Base-by-base conservation (phyloP, 2,888 invertebrate genomes). In the Cephus runcator region DNA sequence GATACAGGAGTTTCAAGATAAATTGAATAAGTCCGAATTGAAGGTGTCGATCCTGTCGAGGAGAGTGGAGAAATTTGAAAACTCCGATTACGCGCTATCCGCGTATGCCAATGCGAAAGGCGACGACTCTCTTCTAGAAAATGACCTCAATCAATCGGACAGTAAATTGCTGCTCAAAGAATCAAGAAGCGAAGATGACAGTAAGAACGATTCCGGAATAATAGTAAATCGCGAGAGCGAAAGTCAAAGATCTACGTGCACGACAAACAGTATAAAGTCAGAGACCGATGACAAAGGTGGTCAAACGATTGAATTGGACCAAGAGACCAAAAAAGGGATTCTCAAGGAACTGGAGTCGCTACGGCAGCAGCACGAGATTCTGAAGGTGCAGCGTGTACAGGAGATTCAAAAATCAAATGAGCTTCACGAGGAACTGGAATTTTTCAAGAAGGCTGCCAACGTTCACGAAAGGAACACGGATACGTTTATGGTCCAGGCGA, bases 181-280 rank as follows among this genome's bases (percentile, higher is more conserved):
- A 2, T 23, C 56, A 6, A 9, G 23, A n/a, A 84, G 83, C 75
- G 84, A 84, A 6, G 75, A 69, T 3, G 85, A 83, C 31, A 82
- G 80, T n/a, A 87, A 84, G 69, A 84, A 89, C 34, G 90, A 91
- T 80, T 91, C 90, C 0, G 90, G 90, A 40, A 84, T 89, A 31
- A 83, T 81, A 0, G 83, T 82, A 11, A 80, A 77, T 15, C 69
- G 77, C 11, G 79, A 75, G 3, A 81, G 77, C 69, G 34, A 35
- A 12, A 77, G 77, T 73, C 79, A 35, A 12, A 75, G 75, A 36
- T 82, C 81, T 73, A 31, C 79, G 76, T 35, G 79, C 73, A 77
- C 80, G 73, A 80, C 80, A 23, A 82, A 81, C 36, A 83, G 82
- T 75, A 12, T 81, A 79, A 73, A 77, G 31, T 75, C 69, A 15